Percentiles rank a stretch among this genome's conserved stretches.
Evolutionary conservation across 1,140 invertebrate genomes (phyloP).

Genomic region (Andricus grossulariae): DNA sequence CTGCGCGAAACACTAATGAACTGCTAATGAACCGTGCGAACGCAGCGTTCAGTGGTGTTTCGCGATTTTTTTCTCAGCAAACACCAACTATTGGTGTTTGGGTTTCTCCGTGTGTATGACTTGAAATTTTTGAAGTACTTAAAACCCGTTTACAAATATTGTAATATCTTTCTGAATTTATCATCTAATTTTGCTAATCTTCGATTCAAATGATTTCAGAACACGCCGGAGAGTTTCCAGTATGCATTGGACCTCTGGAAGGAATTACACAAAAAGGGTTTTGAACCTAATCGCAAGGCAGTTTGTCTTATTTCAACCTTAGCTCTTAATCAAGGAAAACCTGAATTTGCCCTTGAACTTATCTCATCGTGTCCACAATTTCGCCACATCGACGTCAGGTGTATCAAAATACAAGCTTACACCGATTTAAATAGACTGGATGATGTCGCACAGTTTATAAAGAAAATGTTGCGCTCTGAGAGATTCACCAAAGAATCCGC

Average conservation of each 20-base stretch:
- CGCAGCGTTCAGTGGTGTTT: too few relatives aligned
- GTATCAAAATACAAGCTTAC: slow-evolving; percentile 81
- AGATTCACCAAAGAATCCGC: slow-evolving; percentile 75
- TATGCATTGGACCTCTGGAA: slow-evolving; percentile 79
- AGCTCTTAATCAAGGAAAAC: slow-evolving; percentile 82
- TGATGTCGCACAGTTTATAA: slow-evolving; percentile 65
- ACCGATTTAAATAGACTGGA: slow-evolving; percentile 79
- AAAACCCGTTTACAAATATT: too few relatives aligned
- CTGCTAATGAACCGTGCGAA: too few relatives aligned
- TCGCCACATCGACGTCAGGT: slow-evolving; percentile 82
- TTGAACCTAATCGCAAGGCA: slow-evolving; percentile 78
- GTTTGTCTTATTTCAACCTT: slow-evolving; percentile 79
- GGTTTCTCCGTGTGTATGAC: too few relatives aligned
- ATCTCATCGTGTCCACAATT: slow-evolving; percentile 73
- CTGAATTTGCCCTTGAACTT: slow-evolving; percentile 83
- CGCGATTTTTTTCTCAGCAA: too few relatives aligned
- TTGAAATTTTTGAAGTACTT: background rate
- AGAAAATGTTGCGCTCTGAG: slow-evolving; percentile 78
- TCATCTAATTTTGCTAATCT: background rate
- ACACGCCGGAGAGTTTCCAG: slow-evolving; percentile 82
- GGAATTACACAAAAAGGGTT: slow-evolving; percentile 76
- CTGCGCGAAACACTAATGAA: too few relatives aligned
- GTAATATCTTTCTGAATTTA: too few relatives aligned
- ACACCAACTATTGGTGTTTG: too few relatives aligned
- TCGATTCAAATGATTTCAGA: slow-evolving; percentile 76